phyloP scores from a whole-genome alignment of 2,797 vertebrate genomes.

The Pempheris klunzingeri region DNA sequence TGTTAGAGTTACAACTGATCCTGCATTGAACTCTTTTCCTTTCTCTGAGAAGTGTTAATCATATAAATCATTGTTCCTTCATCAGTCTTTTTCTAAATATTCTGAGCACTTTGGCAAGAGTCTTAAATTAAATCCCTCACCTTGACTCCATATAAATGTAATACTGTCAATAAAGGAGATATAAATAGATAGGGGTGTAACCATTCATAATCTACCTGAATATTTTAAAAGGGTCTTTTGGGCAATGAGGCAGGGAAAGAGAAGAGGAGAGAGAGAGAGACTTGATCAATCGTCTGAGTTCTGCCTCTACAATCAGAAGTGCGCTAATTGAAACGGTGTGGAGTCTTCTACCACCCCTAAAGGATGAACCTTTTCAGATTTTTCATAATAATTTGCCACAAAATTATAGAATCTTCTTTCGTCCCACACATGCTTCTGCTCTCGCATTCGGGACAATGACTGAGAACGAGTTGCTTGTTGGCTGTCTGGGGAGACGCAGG shows the following conservation, averaged over 20 bases:
- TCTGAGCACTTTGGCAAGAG: constrained; percentile 68
- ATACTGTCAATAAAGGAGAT: constrained; percentile 85
- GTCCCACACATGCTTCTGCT: constrained; percentile 42
- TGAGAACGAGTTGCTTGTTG: constrained; percentile 92
- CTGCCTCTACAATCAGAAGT: constrained; percentile 83
- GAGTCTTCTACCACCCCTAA: constrained; percentile 66
- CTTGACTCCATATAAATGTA: constrained; percentile 86
- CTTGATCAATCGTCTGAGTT: constrained; percentile 82
- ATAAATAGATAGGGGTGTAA: constrained; percentile 84
- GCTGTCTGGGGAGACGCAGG: constrained; percentile 77
- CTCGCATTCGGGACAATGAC: constrained; percentile 85
- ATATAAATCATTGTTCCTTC: constrained; percentile 71
- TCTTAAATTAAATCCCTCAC: constrained; percentile 85
- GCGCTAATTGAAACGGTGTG: constrained; percentile 80
- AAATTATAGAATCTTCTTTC: constrained; percentile 59
- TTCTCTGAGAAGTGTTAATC: constrained; percentile 62
- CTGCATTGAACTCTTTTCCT: constrained; percentile 49
- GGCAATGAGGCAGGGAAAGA: constrained; percentile 75
- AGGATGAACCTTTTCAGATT: constrained; percentile 66
- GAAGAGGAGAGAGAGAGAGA: constrained; percentile 66
- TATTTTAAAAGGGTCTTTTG: constrained; percentile 86
- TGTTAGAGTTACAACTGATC: constrained; percentile 35
- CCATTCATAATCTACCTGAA: constrained; percentile 87
- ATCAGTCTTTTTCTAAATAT: constrained; percentile 78
- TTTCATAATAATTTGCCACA: constrained; percentile 64